Evolutionary conservation across 2,888 invertebrate species (phyloP).

Genomic region (Eilema sororculum): DNA sequence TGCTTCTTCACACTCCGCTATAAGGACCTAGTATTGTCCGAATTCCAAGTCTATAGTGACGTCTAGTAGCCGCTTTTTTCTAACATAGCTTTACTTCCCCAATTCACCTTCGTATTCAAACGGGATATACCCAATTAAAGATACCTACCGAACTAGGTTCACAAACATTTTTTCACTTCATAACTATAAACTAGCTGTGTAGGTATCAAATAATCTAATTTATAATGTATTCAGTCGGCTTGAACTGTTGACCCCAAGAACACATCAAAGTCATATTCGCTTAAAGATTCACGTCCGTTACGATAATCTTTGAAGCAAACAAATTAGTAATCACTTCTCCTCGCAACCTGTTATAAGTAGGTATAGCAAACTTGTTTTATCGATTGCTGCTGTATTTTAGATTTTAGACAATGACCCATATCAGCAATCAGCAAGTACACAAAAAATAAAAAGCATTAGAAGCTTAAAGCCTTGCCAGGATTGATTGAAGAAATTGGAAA

Average conservation of each 20-base stretch:
- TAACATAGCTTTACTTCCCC: neutral
- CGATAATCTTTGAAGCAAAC: neutral
- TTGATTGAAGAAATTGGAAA: too few species aligned
- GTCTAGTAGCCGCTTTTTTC: too few species aligned
- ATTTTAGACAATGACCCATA: too few species aligned
- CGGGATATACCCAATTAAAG: neutral
- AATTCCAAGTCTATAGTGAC: too few species aligned
- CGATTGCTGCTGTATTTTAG: too few species aligned
- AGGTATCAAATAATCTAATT: neutral
- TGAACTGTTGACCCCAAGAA: neutral
- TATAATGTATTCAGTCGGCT: neutral
- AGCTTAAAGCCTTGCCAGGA: too few species aligned
- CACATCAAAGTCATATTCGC: neutral
- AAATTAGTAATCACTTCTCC: constrained; percentile 1
- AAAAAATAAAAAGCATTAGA: too few species aligned
- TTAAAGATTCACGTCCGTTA: neutral
- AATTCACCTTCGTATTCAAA: neutral
- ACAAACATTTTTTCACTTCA: neutral
- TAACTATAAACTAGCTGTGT: neutral
- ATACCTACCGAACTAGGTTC: neutral
- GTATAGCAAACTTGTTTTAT: neutral
- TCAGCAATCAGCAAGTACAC: too few species aligned
- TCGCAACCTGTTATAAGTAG: neutral
- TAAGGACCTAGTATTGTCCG: too few species aligned
- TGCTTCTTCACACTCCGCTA: too few species aligned